Evolutionary conservation across 2,888 invertebrate species (phyloP).

Genomic region (Rhagonycha lutea): DNA sequence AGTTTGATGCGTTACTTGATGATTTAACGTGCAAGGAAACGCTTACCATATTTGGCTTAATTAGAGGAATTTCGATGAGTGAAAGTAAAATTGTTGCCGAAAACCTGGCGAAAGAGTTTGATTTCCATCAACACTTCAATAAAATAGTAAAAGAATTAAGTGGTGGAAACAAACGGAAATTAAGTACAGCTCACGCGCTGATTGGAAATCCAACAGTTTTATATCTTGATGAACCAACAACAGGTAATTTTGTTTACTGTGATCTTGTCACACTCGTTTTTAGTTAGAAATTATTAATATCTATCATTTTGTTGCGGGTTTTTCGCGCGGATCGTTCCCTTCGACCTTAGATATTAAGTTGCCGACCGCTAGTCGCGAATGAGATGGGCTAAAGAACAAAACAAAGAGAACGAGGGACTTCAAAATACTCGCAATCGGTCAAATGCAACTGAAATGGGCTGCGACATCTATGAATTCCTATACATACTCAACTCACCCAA

Average conservation of each 20-base stretch:
- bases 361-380: too few relatives aligned
- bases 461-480: too few relatives aligned
- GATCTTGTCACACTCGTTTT: not conserved
- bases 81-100: slow-evolving; percentile 46
- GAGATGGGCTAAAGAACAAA: too few relatives aligned
- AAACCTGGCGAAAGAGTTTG: slow-evolving; percentile 52
- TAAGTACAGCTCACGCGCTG: slow-evolving; percentile 60
- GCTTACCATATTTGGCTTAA: slow-evolving; percentile 58
- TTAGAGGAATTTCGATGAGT: slow-evolving; percentile 54
- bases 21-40: slow-evolving; percentile 61
- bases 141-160: slow-evolving; percentile 56
- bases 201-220: slow-evolving; percentile 61
- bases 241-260: slow-evolving; percentile 50
- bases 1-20: slow-evolving; percentile 61
- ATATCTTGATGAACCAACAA: slow-evolving; percentile 60
- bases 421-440: too few relatives aligned
- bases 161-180: slow-evolving; percentile 62
- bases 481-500: too few relatives aligned
- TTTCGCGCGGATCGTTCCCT: too few relatives aligned
- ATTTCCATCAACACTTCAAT: slow-evolving; percentile 54
- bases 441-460: too few relatives aligned
- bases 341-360: too few relatives aligned
- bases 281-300: not conserved
- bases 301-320: too few relatives aligned
- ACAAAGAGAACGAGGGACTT: too few relatives aligned